Conservation (phyloP, 2,113 vertebrate genomes). For the cattle (Bos taurus) region DNA sequence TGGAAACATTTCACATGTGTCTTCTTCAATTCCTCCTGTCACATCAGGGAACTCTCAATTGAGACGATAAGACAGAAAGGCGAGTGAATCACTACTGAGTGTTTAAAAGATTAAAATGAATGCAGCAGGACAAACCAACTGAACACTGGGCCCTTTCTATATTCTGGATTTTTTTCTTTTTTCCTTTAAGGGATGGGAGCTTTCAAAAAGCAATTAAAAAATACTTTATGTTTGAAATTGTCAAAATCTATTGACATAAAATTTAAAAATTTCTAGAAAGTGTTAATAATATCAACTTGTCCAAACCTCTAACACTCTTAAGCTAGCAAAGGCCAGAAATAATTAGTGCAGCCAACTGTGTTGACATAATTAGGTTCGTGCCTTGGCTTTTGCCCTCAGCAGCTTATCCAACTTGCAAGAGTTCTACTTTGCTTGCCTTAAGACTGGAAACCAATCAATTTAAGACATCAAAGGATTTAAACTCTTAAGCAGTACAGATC, state of each 20-base stretch:
- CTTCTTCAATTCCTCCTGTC: slow-evolving; percentile 29
- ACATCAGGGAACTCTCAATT: neutral
- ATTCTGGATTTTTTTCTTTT: neutral
- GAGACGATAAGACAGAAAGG: neutral
- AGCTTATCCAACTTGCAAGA: neutral
- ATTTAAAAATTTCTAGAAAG: slow-evolving; percentile 7
- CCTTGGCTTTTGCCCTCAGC: neutral
- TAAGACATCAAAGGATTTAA: neutral
- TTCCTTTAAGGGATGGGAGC: neutral
- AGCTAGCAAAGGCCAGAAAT: neutral
- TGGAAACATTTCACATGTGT: slow-evolving; percentile 7
- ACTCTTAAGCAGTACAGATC: neutral
- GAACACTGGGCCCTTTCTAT: neutral
- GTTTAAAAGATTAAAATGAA: neutral
- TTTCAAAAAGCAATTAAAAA: neutral
- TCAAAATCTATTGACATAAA: neutral
- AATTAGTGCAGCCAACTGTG: neutral
- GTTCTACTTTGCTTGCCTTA: neutral
- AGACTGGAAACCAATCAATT: neutral
- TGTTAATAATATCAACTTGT: neutral
- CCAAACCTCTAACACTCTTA: neutral
- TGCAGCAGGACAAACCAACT: neutral
- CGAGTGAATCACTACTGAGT: neutral
- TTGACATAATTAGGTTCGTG: neutral
- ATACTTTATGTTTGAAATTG: neutral